phyloP scores from a whole-genome alignment of 2,888 invertebrate genomes.

The Drosophila nigricruria region DNA sequence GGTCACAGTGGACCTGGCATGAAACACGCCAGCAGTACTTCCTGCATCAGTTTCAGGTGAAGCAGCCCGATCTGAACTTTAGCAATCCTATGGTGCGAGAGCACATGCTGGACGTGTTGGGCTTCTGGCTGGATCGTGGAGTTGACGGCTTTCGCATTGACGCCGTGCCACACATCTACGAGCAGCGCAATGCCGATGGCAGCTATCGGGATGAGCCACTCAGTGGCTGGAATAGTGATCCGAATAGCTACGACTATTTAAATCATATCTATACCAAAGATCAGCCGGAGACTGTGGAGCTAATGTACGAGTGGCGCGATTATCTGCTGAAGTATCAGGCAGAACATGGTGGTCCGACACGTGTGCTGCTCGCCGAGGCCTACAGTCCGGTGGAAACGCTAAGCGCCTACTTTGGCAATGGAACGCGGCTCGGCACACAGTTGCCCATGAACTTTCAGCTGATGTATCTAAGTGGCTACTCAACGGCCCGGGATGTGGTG shows the following conservation, averaged over 20 bases:
- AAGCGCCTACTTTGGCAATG: conserved; percentile 87
- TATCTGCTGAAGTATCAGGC: conserved; percentile 86
- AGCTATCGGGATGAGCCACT: conserved; percentile 86
- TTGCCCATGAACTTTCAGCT: conserved; percentile 90
- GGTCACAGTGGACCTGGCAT: conserved; percentile 90
- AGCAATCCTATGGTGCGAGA: conserved; percentile 89
- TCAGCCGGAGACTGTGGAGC: conserved; percentile 86
- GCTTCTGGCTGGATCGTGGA: conserved; percentile 91
- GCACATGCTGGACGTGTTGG: conserved; percentile 88
- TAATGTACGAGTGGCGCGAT: conserved; percentile 87
- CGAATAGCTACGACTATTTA: conserved; percentile 87
- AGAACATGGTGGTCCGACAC: conserved; percentile 81
- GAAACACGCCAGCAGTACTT: conserved; percentile 88
- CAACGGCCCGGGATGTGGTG: conserved; percentile 87
- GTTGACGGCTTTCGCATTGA: conserved; percentile 92
- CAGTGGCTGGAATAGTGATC: conserved; percentile 85
- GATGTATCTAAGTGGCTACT: conserved; percentile 86
- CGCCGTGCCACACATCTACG: conserved; percentile 88
- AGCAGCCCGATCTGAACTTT: conserved; percentile 93
- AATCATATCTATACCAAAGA: conserved; percentile 89
- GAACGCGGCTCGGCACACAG: conserved; percentile 85
- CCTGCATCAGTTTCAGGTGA: conserved; percentile 87
- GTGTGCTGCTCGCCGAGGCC: conserved; percentile 88
- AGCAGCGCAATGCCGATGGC: conserved; percentile 81
- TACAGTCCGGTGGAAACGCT: conserved; percentile 86